phyloP scores from a whole-genome alignment of 2,888 invertebrate species.

The Zaprionus lineosus region DNA sequence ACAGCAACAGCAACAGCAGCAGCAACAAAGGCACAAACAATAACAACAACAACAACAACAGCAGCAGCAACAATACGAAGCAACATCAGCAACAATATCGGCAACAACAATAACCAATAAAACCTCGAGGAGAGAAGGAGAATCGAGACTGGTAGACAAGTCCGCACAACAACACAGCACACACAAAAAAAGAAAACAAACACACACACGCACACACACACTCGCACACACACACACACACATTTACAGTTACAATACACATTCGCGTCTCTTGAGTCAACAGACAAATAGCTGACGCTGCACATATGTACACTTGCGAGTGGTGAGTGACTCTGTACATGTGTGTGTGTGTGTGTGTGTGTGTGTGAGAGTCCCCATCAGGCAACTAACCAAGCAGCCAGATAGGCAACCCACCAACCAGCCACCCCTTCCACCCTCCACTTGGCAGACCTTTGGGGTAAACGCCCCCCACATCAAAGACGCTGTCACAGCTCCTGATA shows the following conservation, averaged over 20 bases:
- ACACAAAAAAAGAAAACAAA: constrained; percentile 18
- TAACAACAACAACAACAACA: constrained; percentile 8
- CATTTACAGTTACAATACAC: no score
- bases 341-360: constrained; percentile 6
- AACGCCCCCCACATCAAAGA: constrained; percentile 62
- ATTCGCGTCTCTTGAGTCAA: constrained; percentile 56
- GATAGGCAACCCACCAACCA: no score
- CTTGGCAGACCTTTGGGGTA: constrained; percentile 31
- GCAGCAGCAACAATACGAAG: constrained; percentile 43
- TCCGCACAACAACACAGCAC: constrained; percentile 16
- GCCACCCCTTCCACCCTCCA: no score
- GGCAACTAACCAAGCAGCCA: no score
- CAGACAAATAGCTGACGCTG: constrained; percentile 67
- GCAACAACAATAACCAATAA: constrained; percentile 51
- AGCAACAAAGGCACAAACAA: constrained; percentile 1
- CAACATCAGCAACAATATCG: constrained; percentile 10
- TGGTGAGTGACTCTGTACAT: neutral
- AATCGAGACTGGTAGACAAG: constrained; percentile 32
- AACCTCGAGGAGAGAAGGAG: constrained; percentile 44
- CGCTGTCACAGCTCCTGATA: constrained; percentile 61
- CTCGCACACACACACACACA: constrained; percentile 7
- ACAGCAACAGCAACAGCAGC: constrained; percentile 37
- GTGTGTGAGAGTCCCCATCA: neutral
- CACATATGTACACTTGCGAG: constrained; percentile 57
- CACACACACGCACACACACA: constrained; percentile 15